Percentiles rank a stretch among this genome's conserved stretches.
phyloP scores from a whole-genome alignment of 2,888 invertebrate species.

The Drosophila heteroneura region DNA sequence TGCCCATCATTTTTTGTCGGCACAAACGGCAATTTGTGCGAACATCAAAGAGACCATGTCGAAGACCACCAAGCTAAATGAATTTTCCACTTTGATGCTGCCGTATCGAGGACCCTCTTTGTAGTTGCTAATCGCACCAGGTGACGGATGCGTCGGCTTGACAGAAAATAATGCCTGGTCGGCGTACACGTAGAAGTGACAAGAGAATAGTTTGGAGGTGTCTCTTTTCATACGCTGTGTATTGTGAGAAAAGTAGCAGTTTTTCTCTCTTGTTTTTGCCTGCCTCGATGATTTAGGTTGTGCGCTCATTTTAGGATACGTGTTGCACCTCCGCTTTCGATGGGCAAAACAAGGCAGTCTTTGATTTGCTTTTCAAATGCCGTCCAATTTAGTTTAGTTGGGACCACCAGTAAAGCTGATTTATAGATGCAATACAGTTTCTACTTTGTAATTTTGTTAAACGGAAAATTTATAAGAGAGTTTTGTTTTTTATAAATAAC shows the following conservation, averaged over 20 bases:
- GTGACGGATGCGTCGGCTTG: slow-evolving; percentile 80
- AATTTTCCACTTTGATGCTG: slow-evolving; percentile 84
- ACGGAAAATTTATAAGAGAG: not conserved
- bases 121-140: slow-evolving; percentile 79
- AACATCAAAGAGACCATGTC: slow-evolving; percentile 67
- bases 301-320: slow-evolving; percentile 35
- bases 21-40: slow-evolving; percentile 48
- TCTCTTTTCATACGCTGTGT: slow-evolving; percentile 77
- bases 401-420: slow-evolving; percentile 56
- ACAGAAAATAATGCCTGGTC: slow-evolving; percentile 57
- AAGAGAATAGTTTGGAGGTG: slow-evolving; percentile 76
- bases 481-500: not conserved
- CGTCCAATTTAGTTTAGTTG: slow-evolving; percentile 44
- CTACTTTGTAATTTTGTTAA: not conserved
- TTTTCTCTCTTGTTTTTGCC: slow-evolving; percentile 41
- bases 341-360: slow-evolving; percentile 41
- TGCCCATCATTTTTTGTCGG: slow-evolving; percentile 21
- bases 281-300: slow-evolving; percentile 38
- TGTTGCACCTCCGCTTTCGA: slow-evolving; percentile 47
- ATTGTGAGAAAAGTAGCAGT: slow-evolving; percentile 78
- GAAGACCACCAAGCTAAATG: slow-evolving; percentile 84
- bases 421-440: not conserved
- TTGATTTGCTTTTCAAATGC: slow-evolving; percentile 59
- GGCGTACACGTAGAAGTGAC: slow-evolving; percentile 60
- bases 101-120: slow-evolving; percentile 82